Conservation (phyloP, 92 coral and sea anemone genomes). For the Bergia sp. region DNA sequence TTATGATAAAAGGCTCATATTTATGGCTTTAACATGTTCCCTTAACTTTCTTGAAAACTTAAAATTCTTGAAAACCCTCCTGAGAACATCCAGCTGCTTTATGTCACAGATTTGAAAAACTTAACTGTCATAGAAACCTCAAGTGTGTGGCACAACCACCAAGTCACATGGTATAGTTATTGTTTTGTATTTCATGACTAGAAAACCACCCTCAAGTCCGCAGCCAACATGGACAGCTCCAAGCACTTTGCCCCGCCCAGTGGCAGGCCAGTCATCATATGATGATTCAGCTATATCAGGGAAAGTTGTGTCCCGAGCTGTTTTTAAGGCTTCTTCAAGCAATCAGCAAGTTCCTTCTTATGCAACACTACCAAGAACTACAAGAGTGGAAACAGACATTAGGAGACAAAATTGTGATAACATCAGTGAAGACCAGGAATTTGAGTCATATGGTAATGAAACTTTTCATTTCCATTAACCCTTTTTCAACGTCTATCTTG, state of each 20-base stretch:
- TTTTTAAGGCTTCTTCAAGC: conserved; percentile 69
- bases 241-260: conserved; percentile 15
- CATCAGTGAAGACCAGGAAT: conserved; percentile 39
- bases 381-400: conserved; percentile 37
- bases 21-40: too few relatives aligned
- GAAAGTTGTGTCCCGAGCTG: conserved; percentile 72
- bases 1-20: too few relatives aligned
- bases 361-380: conserved; percentile 87
- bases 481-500: too few relatives aligned
- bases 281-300: conserved; percentile 65
- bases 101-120: too few relatives aligned
- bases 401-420: conserved; percentile 56
- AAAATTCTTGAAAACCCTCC: too few relatives aligned
- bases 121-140: too few relatives aligned
- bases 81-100: too few relatives aligned
- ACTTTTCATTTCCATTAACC: too few relatives aligned
- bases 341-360: conserved; percentile 64
- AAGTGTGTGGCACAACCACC: too few relatives aligned
- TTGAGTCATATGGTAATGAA: conserved; percentile 23
- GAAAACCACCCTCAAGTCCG: conserved; percentile 43
- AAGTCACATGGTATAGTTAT: too few relatives aligned
- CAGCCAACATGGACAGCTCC: conserved; percentile 16
- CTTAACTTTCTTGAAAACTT: too few relatives aligned
- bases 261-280: conserved; percentile 23
- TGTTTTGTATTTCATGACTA: not conserved